phyloP scores from a whole-genome alignment of 1,140 invertebrate species.

The Vanessa tameamea region DNA sequence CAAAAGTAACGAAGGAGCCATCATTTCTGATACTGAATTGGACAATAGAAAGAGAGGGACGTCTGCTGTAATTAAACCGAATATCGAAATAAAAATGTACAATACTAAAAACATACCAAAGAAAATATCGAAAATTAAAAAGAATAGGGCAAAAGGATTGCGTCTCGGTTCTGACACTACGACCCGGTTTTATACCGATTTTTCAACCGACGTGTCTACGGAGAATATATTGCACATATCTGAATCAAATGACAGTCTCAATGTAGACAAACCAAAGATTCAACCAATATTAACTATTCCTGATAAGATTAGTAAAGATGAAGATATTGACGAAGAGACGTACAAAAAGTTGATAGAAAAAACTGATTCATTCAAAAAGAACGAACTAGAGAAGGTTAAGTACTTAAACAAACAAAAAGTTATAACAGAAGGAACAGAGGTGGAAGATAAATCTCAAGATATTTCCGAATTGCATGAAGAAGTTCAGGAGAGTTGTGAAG shows the following conservation, averaged over 20 bases:
- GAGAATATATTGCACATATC: slow-evolving; percentile 83
- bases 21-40: slow-evolving; percentile 63
- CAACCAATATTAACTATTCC: slow-evolving; percentile 44
- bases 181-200: slow-evolving; percentile 85
- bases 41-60: slow-evolving; percentile 51
- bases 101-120: slow-evolving; percentile 85
- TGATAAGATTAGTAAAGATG: slow-evolving; percentile 67
- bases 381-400: slow-evolving; percentile 78
- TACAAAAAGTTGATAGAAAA: slow-evolving; percentile 78
- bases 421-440: slow-evolving; percentile 68
- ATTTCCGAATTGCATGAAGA: slow-evolving; percentile 52
- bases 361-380: slow-evolving; percentile 81
- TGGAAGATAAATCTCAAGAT: slow-evolving; percentile 56
- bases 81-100: slow-evolving; percentile 82
- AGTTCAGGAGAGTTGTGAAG: slow-evolving; percentile 66
- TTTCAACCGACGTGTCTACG: slow-evolving; percentile 81
- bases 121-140: slow-evolving; percentile 84
- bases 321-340: slow-evolving; percentile 75
- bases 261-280: slow-evolving; percentile 62
- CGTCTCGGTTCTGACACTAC: slow-evolving; percentile 76
- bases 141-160: slow-evolving; percentile 81
- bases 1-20: slow-evolving; percentile 50
- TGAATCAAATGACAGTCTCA: slow-evolving; percentile 83
- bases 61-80: slow-evolving; percentile 49
- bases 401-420: slow-evolving; percentile 76